Evolutionary conservation across 2,797 vertebrate species (phyloP).

Genomic region (Amniataba percoides): DNA sequence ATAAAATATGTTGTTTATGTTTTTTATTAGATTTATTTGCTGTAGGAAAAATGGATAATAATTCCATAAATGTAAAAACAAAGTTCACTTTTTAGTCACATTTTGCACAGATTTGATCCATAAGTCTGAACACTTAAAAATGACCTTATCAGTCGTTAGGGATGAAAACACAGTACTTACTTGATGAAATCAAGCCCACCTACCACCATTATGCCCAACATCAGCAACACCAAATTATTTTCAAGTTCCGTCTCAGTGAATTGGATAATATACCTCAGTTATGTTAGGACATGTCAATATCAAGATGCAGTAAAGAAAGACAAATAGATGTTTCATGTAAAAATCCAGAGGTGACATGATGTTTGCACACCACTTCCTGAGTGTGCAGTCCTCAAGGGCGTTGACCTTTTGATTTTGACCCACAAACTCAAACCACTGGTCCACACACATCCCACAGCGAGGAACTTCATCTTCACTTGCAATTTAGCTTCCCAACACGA

Average conservation of each 20-base stretch:
- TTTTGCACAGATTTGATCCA: neutral
- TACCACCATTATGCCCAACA: neutral
- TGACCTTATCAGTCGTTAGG: neutral
- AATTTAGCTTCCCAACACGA: slow-evolving; percentile 17
- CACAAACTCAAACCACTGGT: slow-evolving; percentile 5
- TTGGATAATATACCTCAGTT: slow-evolving; percentile 1
- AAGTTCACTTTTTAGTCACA: neutral
- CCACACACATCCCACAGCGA: slow-evolving; percentile 1
- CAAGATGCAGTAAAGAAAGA: neutral
- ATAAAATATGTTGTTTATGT: too few relatives aligned
- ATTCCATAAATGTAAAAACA: neutral
- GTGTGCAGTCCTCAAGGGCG: neutral
- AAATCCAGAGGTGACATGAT: neutral
- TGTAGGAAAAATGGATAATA: neutral
- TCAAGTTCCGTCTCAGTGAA: neutral
- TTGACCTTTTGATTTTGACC: slow-evolving; percentile 8
- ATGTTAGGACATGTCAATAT: neutral
- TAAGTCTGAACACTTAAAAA: neutral
- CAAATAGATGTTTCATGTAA: neutral
- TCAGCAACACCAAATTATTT: neutral
- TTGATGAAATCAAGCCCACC: neutral
- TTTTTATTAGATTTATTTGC: neutral
- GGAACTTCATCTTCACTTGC: slow-evolving; percentile 36
- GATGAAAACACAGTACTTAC: neutral
- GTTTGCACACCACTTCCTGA: neutral